These are phyloP conservation scores for Jacana jacana DNA, from an alignment of 2,113 vertebrate species.

Conservation along the genomic window DNA sequence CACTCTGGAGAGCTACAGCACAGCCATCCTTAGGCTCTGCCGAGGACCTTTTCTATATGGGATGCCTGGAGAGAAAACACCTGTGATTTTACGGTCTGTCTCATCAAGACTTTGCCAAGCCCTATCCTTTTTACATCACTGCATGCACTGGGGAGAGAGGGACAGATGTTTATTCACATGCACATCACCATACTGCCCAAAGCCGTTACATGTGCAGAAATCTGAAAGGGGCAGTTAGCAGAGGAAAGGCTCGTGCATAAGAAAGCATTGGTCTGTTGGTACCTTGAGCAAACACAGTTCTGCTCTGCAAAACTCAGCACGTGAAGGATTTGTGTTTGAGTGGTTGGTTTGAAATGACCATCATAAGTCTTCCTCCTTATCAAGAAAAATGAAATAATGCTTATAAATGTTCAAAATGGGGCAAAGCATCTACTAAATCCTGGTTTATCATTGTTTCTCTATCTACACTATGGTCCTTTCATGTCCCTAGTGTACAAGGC, in stretches of 20 bases:
- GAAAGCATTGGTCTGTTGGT: background rate
- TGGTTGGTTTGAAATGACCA: background rate
- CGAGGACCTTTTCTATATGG: background rate
- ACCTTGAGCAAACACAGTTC: slow-evolving; percentile 54
- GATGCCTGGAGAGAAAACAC: background rate
- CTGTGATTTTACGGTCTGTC: slow-evolving; percentile 2
- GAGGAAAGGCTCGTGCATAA: slow-evolving; percentile 35
- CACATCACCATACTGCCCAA: slow-evolving; percentile 25
- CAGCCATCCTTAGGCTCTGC: background rate
- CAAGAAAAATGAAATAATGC: background rate
- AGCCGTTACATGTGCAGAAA: slow-evolving; percentile 22
- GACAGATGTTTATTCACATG: slow-evolving; percentile 39
- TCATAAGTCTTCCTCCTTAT: background rate
- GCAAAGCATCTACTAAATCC: background rate
- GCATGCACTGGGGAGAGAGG: slow-evolving; percentile 25
- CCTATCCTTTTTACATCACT: background rate
- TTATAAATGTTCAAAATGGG: background rate
- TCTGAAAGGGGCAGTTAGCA: background rate
- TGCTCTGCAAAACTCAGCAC: background rate
- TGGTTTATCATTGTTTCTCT: background rate
- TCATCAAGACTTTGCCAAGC: slow-evolving; percentile 39
- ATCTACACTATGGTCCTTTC: background rate
- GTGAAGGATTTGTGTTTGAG: background rate
- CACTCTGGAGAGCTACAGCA: background rate
- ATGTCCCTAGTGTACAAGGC: background rate